These are phyloP conservation scores for Panagrolaimus sp. DNA, from an alignment of 1,140 invertebrate species.

Conservation along the genomic window DNA sequence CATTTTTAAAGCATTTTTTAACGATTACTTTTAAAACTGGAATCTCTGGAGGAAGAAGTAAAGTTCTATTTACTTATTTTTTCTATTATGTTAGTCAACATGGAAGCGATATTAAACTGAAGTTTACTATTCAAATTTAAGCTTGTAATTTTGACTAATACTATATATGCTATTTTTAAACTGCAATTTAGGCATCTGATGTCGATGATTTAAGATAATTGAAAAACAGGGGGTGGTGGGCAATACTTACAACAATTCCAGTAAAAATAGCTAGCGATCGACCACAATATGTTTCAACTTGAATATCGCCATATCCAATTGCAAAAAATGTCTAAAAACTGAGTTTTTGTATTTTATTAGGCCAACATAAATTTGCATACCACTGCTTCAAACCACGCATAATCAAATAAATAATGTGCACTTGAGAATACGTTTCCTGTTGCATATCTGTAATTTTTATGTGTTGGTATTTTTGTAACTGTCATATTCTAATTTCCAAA, in stretches of 20 bases:
- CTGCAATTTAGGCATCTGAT: too few relatives aligned
- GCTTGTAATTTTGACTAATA: too few relatives aligned
- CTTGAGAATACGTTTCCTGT: conserved; percentile 26
- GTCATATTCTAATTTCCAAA: conserved; percentile 60
- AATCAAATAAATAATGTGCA: conserved; percentile 46
- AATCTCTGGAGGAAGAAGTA: too few relatives aligned
- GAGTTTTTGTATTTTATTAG: not conserved
- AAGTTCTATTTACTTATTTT: too few relatives aligned
- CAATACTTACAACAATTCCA: conserved; percentile 91
- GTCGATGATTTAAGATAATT: too few relatives aligned
- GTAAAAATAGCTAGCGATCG: conserved; percentile 92
- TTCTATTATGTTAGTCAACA: too few relatives aligned
- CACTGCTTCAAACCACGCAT: conserved; percentile 52
- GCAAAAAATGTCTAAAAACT: conserved; percentile 54
- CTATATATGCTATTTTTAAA: too few relatives aligned
- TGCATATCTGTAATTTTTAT: conserved; percentile 28
- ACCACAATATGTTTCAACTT: conserved; percentile 98
- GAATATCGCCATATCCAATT: conserved; percentile 85
- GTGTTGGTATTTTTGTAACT: not conserved
- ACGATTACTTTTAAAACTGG: too few relatives aligned
- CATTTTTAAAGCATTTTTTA: too few relatives aligned
- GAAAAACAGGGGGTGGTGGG: too few relatives aligned
- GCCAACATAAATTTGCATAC: conserved; percentile 24
- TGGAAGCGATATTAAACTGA: too few relatives aligned
- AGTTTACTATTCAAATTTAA: too few relatives aligned